phyloP scores from a whole-genome alignment of 2,113 vertebrate species.

The Zosterops japonicus region DNA sequence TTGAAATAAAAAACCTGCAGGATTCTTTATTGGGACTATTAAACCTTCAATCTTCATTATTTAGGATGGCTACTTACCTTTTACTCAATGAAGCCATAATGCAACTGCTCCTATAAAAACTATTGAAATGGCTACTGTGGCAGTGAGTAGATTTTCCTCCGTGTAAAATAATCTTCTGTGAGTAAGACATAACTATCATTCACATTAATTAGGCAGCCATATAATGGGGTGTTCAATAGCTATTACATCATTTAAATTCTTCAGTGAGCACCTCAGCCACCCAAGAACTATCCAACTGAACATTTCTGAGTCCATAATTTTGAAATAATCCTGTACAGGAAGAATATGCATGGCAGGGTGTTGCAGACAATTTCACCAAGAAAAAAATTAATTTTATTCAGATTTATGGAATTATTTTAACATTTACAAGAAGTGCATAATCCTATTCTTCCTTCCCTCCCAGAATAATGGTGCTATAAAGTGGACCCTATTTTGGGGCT shows the following conservation, averaged over 20 bases:
- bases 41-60: slow-evolving; percentile 69
- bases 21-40: slow-evolving; percentile 60
- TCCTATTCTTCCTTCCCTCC: background rate
- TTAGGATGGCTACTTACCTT: slow-evolving; percentile 62
- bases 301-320: slow-evolving; percentile 60
- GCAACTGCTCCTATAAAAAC: slow-evolving; percentile 64
- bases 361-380: background rate
- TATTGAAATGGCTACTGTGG: slow-evolving; percentile 64
- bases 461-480: background rate
- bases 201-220: slow-evolving; percentile 75
- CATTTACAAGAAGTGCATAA: background rate
- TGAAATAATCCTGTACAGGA: slow-evolving; percentile 61
- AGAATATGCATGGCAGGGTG: background rate
- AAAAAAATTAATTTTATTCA: background rate
- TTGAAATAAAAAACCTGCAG: slow-evolving; percentile 65
- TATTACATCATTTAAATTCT: slow-evolving; percentile 72
- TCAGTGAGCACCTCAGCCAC: slow-evolving; percentile 46
- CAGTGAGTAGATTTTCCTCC: slow-evolving; percentile 54
- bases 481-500: background rate
- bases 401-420: slow-evolving; percentile 25
- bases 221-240: slow-evolving; percentile 70
- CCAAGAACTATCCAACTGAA: slow-evolving; percentile 54
- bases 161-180: slow-evolving; percentile 66
- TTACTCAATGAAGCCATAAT: slow-evolving; percentile 61
- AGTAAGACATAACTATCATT: slow-evolving; percentile 69